Evolutionary conservation across 2,888 invertebrate species (phyloP), one percentile per base, ranked within the genome.

Genomic region (Mythimna impura): DNA sequence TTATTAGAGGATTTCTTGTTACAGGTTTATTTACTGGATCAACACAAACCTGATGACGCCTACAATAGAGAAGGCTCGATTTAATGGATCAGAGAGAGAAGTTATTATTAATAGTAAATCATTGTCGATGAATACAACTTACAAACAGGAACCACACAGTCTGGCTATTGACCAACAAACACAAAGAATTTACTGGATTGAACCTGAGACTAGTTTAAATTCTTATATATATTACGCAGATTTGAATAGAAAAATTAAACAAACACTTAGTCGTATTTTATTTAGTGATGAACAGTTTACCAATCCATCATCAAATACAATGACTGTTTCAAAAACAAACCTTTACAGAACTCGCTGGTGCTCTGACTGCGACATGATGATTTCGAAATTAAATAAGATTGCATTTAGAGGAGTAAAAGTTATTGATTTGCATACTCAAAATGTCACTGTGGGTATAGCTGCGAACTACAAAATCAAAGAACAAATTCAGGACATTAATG

Each of bases 381-480:
- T 34, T 58, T 20, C 1, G 5, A 58, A 8, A 34, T 10, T 58
- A 9, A 10, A 20, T 9, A 58, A 58, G 34, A 34, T 10, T 10
- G 1, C 8, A 34, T 58, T 9, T 8, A 58, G 0, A 9, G 30
- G 30, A 30, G 8, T 3, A 9, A 5, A 34, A 34, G 1, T 3
- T 5, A 20, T 20, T 20, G 10, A 20, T 1, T 34, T 58, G 34
- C 8, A 34, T 10, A 20, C 9, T 9, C 9, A 34, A 58, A 20
- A 58, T 58, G 58, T 34, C 1, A 25, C 12, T 2, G 57, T 57
- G 17, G 58, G 58, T 6, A 20, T 58, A 58, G 58, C 3, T 10
- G 34, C 58, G 17, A 58, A 58, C 58, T 58, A 34, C 58, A 58
- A 34, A 58, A 58, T 58, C 8, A 9, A 34, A 34, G 58, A 58